Evolutionary conservation across 2,797 vertebrate species (phyloP), one percentile per base, ranked within the genome.

Genomic region (Aplochiton taeniatus): DNA sequence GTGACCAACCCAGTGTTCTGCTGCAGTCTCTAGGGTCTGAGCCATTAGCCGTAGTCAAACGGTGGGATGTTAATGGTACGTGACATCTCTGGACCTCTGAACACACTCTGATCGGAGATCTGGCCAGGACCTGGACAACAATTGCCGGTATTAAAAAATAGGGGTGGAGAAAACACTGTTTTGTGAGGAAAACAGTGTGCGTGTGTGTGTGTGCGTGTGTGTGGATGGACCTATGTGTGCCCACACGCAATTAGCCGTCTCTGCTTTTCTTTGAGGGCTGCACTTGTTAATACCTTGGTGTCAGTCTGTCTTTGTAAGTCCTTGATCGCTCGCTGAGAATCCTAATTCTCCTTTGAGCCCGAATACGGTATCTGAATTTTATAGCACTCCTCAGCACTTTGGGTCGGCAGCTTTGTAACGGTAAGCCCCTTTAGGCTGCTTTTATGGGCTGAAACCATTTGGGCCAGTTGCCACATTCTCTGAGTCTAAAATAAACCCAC

Each of bases 261-360:
- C n/a, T n/a, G 61, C 66, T 77, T 75, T 61, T 71, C 70, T 83
- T 63, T 74, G 63, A 13, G n/a, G 58, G 56, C 31, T 54, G 55
- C 72, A 76, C 63, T 62, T 65, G 79, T 69, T 81, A 67, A 75
- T 79, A 79, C 72, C 65, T 76, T 62, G 73, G 50, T 47, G 63
- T 31, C 0, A 9, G 70, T 70, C 59, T 81, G 76, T 76, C 75
- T 81, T 68, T 70, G 61, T 56, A 12, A 75, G 83, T 78, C 86
- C 89, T 88, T 88, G 86, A 89, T 73, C 68, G 72, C 73, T 61
- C 48, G 58, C 72, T 70, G 66, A 84, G 86, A 85, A 90, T 87
- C 74, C 73, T 84, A 86, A 88, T 84, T 81, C 68, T 78, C 42
- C 74, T 85, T 63, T 69, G 79, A 80, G 70, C 73, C 31, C 2